Evolutionary conservation across 2,888 invertebrate species (phyloP).

Genomic region (Leucoptera coffeella): DNA sequence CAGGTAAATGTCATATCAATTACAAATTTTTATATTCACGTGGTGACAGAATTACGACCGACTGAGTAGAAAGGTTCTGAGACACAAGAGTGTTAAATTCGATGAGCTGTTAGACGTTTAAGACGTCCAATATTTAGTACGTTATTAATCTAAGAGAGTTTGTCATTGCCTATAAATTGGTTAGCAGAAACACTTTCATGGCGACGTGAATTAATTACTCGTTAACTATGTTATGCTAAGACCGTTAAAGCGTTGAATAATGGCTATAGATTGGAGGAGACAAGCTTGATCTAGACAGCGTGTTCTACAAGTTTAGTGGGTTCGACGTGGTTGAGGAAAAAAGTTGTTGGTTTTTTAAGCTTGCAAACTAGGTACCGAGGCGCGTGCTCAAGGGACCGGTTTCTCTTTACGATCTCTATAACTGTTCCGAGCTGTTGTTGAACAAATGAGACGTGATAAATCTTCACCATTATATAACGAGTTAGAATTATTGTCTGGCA

Average conservation of each 20-base stretch:
- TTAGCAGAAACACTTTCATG: too few species aligned
- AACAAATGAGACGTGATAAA: conserved; percentile 52
- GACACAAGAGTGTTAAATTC: not conserved
- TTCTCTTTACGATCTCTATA: conserved; percentile 49
- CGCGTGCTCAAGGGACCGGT: conserved; percentile 43
- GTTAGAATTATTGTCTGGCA: conserved; percentile 22
- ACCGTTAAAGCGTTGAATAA: too few species aligned
- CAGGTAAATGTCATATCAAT: conserved; percentile 50
- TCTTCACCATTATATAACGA: conserved; percentile 48
- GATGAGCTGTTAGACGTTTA: not conserved
- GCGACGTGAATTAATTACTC: too few species aligned
- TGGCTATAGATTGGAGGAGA: too few species aligned
- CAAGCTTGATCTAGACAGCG: too few species aligned
- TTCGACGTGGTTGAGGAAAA: too few species aligned
- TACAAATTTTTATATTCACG: conserved; percentile 1
- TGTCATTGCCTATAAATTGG: conserved; percentile 2
- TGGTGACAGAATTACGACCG: conserved; percentile 2
- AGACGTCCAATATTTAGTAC: not conserved
- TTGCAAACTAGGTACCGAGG: conserved; percentile 38
- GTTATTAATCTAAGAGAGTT: not conserved
- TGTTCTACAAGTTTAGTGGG: too few species aligned
- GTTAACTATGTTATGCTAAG: too few species aligned
- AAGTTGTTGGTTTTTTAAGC: conserved; percentile 54
- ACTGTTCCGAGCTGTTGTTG: conserved; percentile 44
- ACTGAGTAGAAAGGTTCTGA: not conserved